These are phyloP conservation scores for Tolmerus cingulatus DNA, from an alignment of 2,888 invertebrate species.

Conservation along the genomic window DNA sequence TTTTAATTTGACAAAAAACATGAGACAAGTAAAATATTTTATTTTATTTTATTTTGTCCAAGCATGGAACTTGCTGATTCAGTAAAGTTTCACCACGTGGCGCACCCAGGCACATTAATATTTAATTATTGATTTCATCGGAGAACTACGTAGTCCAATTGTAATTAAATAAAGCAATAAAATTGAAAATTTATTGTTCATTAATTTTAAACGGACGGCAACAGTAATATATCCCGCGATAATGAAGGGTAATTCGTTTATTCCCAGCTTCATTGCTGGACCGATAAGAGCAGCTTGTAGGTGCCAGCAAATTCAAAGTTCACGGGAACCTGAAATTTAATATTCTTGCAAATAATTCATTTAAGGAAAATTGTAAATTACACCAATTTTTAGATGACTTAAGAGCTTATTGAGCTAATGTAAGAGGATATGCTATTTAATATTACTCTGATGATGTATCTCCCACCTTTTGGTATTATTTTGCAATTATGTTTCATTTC, in stretches of 20 bases:
- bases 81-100: background rate
- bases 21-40: no score
- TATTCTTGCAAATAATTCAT: background rate
- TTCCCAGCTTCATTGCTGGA: background rate
- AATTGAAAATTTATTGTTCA: background rate
- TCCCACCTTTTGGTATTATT: background rate
- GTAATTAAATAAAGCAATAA: background rate
- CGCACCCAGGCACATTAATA: background rate
- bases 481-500: background rate
- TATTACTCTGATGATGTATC: background rate
- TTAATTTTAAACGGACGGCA: background rate
- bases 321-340: background rate
- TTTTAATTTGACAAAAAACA: no score
- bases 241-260: background rate
- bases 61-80: background rate
- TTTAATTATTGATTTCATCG: background rate
- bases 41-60: no score
- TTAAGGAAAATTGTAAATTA: background rate
- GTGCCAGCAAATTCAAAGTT: background rate
- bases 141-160: background rate
- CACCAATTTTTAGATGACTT: background rate
- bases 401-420: background rate
- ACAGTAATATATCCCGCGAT: background rate
- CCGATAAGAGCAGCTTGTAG: background rate
- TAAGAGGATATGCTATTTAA: background rate